A percentile compares a stretch with the other conserved stretches of the same genome.
Evolutionary conservation across 1,140 invertebrate species (phyloP).

Genomic region (Nylanderia fulva): DNA sequence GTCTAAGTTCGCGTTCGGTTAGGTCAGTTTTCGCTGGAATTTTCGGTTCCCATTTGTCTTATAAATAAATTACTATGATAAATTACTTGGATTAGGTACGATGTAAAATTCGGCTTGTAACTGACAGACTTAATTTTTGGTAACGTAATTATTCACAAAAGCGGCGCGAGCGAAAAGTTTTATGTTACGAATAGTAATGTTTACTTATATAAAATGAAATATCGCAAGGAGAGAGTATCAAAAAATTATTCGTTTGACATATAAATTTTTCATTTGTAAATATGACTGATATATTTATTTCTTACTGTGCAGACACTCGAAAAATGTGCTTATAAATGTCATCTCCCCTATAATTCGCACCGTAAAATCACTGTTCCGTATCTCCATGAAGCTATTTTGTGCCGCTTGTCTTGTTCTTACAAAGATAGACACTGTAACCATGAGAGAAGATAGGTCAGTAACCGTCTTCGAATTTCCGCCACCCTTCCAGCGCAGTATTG

Average conservation of each 20-base stretch:
- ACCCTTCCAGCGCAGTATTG: constrained; percentile 12
- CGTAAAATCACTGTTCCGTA: neutral
- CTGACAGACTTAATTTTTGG: constrained; percentile 3
- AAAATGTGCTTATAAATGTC: neutral
- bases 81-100: neutral
- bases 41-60: neutral
- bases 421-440: constrained; percentile 25
- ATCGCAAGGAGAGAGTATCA: neutral
- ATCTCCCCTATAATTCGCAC: neutral
- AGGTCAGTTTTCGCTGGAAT: constrained; percentile 69
- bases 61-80: neutral
- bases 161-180: constrained; percentile 13
- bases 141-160: neutral
- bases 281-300: neutral
- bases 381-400: constrained; percentile 30
- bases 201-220: neutral
- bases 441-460: constrained; percentile 62
- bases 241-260: neutral
- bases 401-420: constrained; percentile 8
- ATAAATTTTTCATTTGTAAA: neutral
- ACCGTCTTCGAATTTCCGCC: constrained; percentile 29
- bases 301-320: neutral
- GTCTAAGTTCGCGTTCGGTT: constrained; percentile 64
- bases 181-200: neutral
- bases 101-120: neutral